These are phyloP conservation scores for Antrozous pallidus DNA, from an alignment of 2,797 vertebrate species.

Conservation along the genomic window DNA sequence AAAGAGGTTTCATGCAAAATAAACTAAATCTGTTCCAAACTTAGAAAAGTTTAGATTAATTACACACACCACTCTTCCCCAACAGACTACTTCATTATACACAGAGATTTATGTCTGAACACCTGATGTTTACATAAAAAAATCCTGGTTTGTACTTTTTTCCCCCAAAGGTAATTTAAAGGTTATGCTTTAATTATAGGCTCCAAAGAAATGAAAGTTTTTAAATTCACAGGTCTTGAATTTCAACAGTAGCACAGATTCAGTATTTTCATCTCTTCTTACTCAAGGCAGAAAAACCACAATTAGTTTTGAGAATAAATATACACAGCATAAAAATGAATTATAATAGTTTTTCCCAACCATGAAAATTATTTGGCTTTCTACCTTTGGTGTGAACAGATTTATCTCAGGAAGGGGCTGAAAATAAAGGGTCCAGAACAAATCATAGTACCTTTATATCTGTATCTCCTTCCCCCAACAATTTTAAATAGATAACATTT, in stretches of 20 bases:
- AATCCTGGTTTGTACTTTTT: conserved; percentile 15
- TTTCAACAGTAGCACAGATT: conserved; percentile 50
- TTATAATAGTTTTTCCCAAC: background rate
- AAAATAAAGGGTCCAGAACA: background rate
- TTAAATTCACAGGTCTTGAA: conserved; percentile 58
- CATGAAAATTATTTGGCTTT: conserved; percentile 23
- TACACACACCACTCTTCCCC: background rate
- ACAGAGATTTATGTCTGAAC: conserved; percentile 28
- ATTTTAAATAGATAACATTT: conserved; percentile 19
- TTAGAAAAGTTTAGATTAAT: conserved; percentile 30
- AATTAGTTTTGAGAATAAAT: conserved; percentile 43
- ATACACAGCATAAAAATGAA: conserved; percentile 43
- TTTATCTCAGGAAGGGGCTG: conserved; percentile 1
- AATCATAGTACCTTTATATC: conserved; percentile 14
- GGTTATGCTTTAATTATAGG: conserved; percentile 45
- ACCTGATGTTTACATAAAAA: conserved; percentile 18
- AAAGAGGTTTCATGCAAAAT: conserved; percentile 13
- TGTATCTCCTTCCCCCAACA: background rate
- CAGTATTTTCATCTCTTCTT: conserved; percentile 55
- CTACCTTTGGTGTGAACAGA: conserved; percentile 25
- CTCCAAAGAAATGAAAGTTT: conserved; percentile 45
- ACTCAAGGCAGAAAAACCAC: conserved; percentile 39
- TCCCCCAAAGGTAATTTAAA: conserved; percentile 61
- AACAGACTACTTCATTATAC: background rate
- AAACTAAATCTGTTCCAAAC: background rate